phyloP scores from a whole-genome alignment of 1,140 invertebrate species.

The Ptiloglossa arizonensis region DNA sequence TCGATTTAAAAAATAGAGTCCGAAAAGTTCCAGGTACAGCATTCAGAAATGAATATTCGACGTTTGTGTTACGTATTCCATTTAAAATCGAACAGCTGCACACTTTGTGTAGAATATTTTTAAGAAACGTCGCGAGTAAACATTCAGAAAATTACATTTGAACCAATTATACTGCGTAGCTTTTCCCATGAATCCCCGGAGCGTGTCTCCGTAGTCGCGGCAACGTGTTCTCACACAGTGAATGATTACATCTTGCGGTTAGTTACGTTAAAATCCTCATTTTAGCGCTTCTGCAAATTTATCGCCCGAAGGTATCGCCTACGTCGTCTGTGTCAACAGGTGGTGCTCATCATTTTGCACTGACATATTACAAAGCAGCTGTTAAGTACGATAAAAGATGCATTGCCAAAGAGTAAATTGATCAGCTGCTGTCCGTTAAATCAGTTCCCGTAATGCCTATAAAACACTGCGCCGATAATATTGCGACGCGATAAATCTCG shows the following conservation, averaged over 20 bases:
- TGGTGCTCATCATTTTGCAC: conserved; percentile 62
- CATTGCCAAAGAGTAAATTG: conserved; percentile 52
- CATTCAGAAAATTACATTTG: neutral
- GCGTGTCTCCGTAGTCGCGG: no score
- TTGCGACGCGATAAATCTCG: conserved; percentile 10
- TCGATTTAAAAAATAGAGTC: no score
- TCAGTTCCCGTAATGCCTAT: neutral
- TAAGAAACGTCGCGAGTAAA: no score
- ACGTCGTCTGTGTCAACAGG: conserved; percentile 63
- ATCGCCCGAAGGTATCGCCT: conserved; percentile 48
- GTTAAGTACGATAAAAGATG: conserved; percentile 55
- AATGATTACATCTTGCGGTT: conserved; percentile 47
- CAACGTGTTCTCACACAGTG: conserved; percentile 2
- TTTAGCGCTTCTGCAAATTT: conserved; percentile 47
- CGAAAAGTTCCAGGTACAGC: no score
- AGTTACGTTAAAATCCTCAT: conserved; percentile 51
- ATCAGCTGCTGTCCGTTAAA: conserved; percentile 20
- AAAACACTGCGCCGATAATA: conserved; percentile 28
- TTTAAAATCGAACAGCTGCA: no score
- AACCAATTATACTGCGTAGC: neutral
- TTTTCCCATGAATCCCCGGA: neutral
- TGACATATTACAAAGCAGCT: conserved; percentile 54
- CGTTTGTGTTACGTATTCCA: no score
- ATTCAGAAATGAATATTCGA: no score
- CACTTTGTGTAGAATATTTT: no score